Conservation (phyloP, 2,888 invertebrate genomes). For the Holacanthella duospinosa region DNA sequence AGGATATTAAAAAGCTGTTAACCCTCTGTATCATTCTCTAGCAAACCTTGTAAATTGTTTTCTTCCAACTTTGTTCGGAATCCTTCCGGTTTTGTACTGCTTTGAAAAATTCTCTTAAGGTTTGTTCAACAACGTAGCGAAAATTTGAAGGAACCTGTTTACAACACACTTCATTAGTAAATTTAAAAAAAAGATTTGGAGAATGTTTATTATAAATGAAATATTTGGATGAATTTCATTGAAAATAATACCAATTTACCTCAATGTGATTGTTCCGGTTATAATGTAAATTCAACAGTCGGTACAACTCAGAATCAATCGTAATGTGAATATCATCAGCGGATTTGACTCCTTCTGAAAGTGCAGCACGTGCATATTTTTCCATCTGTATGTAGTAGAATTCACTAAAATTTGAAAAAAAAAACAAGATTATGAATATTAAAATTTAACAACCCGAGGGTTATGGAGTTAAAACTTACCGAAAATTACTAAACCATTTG, state of each 20-base stretch:
- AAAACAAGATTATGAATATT: background rate
- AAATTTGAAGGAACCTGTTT: slow-evolving; percentile 92
- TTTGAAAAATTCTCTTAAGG: slow-evolving; percentile 96
- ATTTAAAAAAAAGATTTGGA: background rate
- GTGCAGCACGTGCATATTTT: slow-evolving; percentile 96
- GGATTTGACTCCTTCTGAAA: slow-evolving; percentile 89
- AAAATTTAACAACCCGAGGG: background rate
- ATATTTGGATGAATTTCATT: background rate
- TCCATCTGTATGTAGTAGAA: slow-evolving; percentile 99
- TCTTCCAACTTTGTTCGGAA: slow-evolving; percentile 99
- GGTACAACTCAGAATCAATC: slow-evolving; percentile 91
- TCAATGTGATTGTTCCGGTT: slow-evolving; percentile 94
- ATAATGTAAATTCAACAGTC: slow-evolving; percentile 96
- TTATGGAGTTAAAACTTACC: slow-evolving; percentile 57
- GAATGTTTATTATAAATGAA: no score
- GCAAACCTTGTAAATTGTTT: slow-evolving; percentile 85
- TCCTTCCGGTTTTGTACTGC: slow-evolving; percentile 95
- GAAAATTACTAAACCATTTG: slow-evolving; percentile 99
- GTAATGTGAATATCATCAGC: slow-evolving; percentile 88
- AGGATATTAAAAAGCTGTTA: no score
- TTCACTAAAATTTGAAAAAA: slow-evolving; percentile 56
- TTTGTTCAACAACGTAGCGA: slow-evolving; percentile 93
- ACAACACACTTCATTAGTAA: background rate
- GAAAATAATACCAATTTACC: slow-evolving; percentile 50
- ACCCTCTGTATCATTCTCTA: background rate